Percentiles rank a stretch among this genome's conserved stretches.
These are phyloP conservation scores for Syncerus caffer DNA, from an alignment of 2,797 vertebrate genomes.

Conservation along the genomic window DNA sequence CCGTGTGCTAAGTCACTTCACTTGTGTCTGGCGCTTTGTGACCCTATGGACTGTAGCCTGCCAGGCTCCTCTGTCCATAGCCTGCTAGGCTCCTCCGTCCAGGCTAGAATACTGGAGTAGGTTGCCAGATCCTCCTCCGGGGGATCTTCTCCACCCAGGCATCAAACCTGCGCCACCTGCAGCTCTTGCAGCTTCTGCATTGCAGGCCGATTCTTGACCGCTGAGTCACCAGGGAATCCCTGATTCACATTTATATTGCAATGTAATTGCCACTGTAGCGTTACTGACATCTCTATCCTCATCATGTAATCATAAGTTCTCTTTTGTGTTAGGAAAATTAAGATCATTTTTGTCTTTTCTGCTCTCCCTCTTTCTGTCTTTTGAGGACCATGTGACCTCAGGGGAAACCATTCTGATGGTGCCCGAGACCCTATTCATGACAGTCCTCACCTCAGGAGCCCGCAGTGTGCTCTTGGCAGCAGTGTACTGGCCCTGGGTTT, in stretches of 20 bases:
- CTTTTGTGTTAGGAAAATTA: neutral
- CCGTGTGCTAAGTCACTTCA: neutral
- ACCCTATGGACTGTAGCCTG: neutral
- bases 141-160: neutral
- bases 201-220: neutral
- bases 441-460: neutral
- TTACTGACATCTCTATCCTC: neutral
- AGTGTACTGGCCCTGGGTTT: neutral
- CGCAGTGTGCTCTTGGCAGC: neutral
- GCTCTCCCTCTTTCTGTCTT: neutral
- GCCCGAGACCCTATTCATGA: neutral
- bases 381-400: neutral
- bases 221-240: neutral
- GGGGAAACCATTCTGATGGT: neutral
- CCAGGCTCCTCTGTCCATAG: neutral
- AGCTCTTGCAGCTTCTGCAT: neutral
- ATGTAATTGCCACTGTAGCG: neutral
- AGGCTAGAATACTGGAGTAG: neutral
- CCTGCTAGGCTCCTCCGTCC: neutral
- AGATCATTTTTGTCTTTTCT: neutral
- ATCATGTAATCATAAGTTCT: neutral
- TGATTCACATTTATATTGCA: neutral
- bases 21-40: neutral
- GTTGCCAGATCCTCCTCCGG: neutral
- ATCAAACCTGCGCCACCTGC: neutral